These are phyloP conservation scores for Caenorhabditis japonica DNA, from an alignment of 2,888 invertebrate genomes.

Conservation along the genomic window DNA sequence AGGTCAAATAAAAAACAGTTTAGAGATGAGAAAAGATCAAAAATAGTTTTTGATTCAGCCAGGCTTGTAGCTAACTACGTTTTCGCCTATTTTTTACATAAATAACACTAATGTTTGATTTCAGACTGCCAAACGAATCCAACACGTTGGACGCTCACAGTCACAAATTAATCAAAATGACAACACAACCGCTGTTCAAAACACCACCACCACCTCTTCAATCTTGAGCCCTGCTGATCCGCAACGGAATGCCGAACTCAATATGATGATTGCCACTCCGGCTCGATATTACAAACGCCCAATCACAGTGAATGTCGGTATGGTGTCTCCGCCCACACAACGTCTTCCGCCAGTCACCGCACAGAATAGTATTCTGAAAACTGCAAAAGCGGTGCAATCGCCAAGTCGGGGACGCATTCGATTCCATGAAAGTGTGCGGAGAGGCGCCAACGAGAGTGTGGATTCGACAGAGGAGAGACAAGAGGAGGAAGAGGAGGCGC, in stretches of 20 bases:
- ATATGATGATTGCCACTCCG: constrained; percentile 30
- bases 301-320: background rate
- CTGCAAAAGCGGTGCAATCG: constrained; percentile 15
- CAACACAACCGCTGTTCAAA: too few species aligned
- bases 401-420: constrained; percentile 26
- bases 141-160: too few species aligned
- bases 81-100: too few species aligned
- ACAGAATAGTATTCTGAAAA: constrained; percentile 35
- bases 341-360: background rate
- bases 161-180: too few species aligned
- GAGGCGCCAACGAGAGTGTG: constrained; percentile 14
- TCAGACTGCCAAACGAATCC: too few species aligned
- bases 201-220: too few species aligned
- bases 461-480: background rate
- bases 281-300: constrained; percentile 27
- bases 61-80: too few species aligned
- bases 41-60: too few species aligned
- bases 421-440: constrained; percentile 21
- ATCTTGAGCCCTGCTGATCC: too few species aligned
- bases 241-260: background rate
- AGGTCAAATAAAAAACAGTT: too few species aligned
- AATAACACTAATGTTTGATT: too few species aligned
- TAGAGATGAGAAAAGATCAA: too few species aligned
- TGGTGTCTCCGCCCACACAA: constrained; percentile 3
- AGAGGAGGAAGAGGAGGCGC: background rate